Conservation (phyloP, 2,113 vertebrate genomes). For the Scatophagus argus region DNA sequence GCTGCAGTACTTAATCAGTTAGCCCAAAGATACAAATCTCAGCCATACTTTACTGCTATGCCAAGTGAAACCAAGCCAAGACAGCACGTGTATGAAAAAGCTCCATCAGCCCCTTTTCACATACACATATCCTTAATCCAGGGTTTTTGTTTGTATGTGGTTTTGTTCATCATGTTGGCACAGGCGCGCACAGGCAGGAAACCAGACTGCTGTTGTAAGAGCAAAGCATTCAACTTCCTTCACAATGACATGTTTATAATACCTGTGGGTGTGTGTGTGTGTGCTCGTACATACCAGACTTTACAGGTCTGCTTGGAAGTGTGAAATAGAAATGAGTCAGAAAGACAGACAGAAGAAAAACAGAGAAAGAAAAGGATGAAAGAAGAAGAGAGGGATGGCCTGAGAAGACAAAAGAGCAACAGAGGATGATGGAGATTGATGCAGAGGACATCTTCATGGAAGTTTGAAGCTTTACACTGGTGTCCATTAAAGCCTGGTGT, state of each 20-base stretch:
- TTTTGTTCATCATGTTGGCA: too few species aligned
- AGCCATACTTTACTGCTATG: too few species aligned
- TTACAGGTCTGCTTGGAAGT: slow-evolving; percentile 22
- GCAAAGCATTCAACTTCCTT: slow-evolving; percentile 22
- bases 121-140: too few species aligned
- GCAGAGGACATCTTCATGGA: too few species aligned
- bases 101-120: too few species aligned
- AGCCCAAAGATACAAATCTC: too few species aligned
- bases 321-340: slow-evolving; percentile 43
- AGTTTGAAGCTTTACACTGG: too few species aligned
- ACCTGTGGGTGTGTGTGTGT: neutral
- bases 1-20: too few species aligned
- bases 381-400: neutral
- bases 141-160: too few species aligned
- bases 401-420: neutral
- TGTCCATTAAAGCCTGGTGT: too few species aligned
- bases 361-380: neutral
- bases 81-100: too few species aligned
- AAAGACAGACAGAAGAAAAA: slow-evolving; percentile 6
- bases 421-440: neutral
- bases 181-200: slow-evolving; percentile 22
- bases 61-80: too few species aligned
- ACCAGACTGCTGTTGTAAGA: slow-evolving; percentile 1
- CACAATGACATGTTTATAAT: slow-evolving; percentile 44
- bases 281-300: slow-evolving; percentile 23